Evolutionary conservation across 2,113 vertebrate genomes (phyloP), one percentile per base, ranked within the genome.

Genomic region (Cinclus mexicanus): DNA sequence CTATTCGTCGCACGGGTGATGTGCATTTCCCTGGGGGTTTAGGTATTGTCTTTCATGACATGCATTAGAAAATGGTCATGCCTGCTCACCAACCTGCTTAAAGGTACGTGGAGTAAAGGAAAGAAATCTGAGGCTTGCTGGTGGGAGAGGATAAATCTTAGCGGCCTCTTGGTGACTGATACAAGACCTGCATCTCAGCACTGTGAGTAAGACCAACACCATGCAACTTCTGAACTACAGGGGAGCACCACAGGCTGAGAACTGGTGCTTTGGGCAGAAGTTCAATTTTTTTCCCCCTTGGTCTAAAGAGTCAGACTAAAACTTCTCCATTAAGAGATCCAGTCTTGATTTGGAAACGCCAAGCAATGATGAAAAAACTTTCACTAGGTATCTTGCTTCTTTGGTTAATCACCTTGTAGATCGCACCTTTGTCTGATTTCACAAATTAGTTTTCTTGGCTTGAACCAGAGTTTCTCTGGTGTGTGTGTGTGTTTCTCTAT

Each of bases 361-460:
- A 72, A 64, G 37, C 33, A 60, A 56, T 81, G 81, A 91, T 80
- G 60, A 94, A 83, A 90, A 90, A 59, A 77, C 29, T 79, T 84
- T 26, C 70, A 39, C 39, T 21, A 12, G 33, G 33, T 87, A 35
- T 46, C 56, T 82, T 61, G n/a, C 33, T 93, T 3, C 15, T 86
- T 68, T 84, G 49, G 41, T 71, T 95, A 89, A 94, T 95, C 81
- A 35, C 37, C 44, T 64, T 68, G 53, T 75, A 92, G 77, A 72
- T 85, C 76, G 65, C 18, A 49, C 12, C 50, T 87, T 46, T 60
- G 71, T 68, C 44, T 91, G 65, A 89, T 87, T 82, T 84, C 69
- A 87, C 28, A 56, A 69, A 92, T 92, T n/a, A 67, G 57, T 80
- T 93, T 87, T 87, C 67, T 82, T 95, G 87, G 67, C 87, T 89